phyloP scores from a whole-genome alignment of 2,797 vertebrate species.

The Tachyglossus aculeatus region DNA sequence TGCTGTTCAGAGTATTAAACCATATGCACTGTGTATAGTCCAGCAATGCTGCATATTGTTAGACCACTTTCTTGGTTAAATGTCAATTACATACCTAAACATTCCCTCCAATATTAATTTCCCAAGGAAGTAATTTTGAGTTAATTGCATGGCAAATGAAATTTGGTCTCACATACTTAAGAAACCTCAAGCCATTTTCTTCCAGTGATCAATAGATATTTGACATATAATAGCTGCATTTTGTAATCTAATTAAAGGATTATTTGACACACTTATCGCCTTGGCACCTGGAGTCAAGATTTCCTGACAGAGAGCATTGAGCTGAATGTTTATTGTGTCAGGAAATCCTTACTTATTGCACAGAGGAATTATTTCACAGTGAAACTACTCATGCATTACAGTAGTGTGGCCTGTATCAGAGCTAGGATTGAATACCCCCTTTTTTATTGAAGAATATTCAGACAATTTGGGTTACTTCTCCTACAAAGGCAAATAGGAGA shows the following conservation, averaged over 20 bases:
- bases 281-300: conserved; percentile 53
- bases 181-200: conserved; percentile 57
- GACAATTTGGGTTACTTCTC: not conserved
- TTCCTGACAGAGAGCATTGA: conserved; percentile 42
- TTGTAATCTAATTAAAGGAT: conserved; percentile 71
- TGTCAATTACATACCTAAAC: conserved; percentile 42
- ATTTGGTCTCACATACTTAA: conserved; percentile 52
- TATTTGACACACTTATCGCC: conserved; percentile 56
- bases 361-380: conserved; percentile 18
- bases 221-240: conserved; percentile 53
- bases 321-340: conserved; percentile 34
- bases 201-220: conserved; percentile 64
- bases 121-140: conserved; percentile 63
- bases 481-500: not conserved
- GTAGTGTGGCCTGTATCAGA: conserved; percentile 2
- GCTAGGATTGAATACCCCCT: not conserved
- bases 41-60: not conserved
- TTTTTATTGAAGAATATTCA: not conserved
- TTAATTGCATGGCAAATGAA: conserved; percentile 66
- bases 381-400: conserved; percentile 1
- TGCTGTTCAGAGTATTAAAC: not conserved
- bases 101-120: conserved; percentile 52
- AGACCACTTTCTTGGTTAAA: conserved; percentile 31
- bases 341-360: conserved; percentile 45
- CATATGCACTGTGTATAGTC: not conserved